Base-by-base conservation (phyloP, 2,113 vertebrate genomes). In the Pterocles orientalis region DNA sequence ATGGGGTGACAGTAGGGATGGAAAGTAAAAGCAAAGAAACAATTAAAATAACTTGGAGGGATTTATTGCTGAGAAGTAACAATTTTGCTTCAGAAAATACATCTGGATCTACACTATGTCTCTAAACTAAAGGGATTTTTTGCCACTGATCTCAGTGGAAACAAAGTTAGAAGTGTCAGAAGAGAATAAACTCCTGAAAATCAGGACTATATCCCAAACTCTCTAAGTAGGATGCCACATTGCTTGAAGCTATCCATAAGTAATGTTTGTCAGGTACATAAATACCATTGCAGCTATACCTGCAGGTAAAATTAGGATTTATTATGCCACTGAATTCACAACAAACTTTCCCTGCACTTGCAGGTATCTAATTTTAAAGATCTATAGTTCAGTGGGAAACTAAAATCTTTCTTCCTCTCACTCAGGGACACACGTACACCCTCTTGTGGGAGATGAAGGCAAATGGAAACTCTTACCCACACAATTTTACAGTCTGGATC, bases 361-460 rank as follows among this genome's bases (percentile, higher is more conserved):
- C 65, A 56, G 15, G 2, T 14, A 9, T 56, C 72, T 54, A 21
- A n/a, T 62, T 81, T 86, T 81, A 71, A 65, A 91, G 50, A n/a
- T 28, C 47, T 1, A 62, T 13, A 4, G 2, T 36, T 83, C 76
- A 69, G 54, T 6, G 14, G 34, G 77, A 89, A 88, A 53, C 23
- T 9, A 80, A 88, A 88, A 48, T 34, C 45, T 25, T 66, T 86
- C 47, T 39, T 47, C 61, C 61, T 80, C 17, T 68, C 25, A 15
- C 24, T 86, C n/a, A 4, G 3, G 9, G 31, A 56, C n/a, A 41
- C 76, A 82, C 71, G 43, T 24, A 79, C 88, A 2, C 90, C 95
- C 94, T 93, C 92, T 93, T 79, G 94, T 95, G 96, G 96, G 61
- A 96, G 77, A 81, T 4, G 28, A 47, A 79, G 65, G 94, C n/a